A percentile compares a stretch with the other conserved stretches of the same genome.
These are phyloP conservation scores for Diaphora mendica DNA, from an alignment of 2,888 invertebrate genomes.

Conservation along the genomic window DNA sequence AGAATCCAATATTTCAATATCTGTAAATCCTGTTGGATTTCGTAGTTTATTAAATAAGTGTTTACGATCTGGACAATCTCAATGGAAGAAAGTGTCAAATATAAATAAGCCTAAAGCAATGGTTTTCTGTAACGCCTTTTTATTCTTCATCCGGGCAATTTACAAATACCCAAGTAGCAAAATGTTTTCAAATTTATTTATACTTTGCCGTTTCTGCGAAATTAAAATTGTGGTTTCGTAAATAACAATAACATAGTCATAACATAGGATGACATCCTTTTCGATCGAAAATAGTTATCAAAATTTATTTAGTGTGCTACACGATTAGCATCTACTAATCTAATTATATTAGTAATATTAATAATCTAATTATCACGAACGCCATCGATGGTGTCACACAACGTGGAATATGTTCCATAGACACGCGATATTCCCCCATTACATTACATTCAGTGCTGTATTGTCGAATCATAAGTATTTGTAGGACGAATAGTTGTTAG, in stretches of 20 bases:
- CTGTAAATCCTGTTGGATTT: background rate
- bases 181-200: background rate
- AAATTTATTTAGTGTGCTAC: background rate
- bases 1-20: slow-evolving; percentile 18
- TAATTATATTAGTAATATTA: too few relatives aligned
- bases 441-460: background rate
- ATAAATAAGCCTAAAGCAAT: background rate
- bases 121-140: too few relatives aligned
- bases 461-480: too few relatives aligned
- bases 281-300: background rate
- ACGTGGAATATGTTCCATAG: background rate
- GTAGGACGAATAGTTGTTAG: too few relatives aligned
- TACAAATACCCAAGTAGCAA: background rate
- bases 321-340: background rate
- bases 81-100: background rate
- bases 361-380: background rate
- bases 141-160: background rate
- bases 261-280: background rate
- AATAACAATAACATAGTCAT: too few relatives aligned
- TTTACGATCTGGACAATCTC: background rate
- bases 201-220: too few relatives aligned
- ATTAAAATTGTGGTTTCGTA: too few relatives aligned
- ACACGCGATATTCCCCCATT: background rate
- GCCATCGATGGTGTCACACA: background rate
- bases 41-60: background rate